Base-by-base conservation (phyloP, 92 coral and sea anemone genomes). In the Anthopleura xanthogrammica region DNA sequence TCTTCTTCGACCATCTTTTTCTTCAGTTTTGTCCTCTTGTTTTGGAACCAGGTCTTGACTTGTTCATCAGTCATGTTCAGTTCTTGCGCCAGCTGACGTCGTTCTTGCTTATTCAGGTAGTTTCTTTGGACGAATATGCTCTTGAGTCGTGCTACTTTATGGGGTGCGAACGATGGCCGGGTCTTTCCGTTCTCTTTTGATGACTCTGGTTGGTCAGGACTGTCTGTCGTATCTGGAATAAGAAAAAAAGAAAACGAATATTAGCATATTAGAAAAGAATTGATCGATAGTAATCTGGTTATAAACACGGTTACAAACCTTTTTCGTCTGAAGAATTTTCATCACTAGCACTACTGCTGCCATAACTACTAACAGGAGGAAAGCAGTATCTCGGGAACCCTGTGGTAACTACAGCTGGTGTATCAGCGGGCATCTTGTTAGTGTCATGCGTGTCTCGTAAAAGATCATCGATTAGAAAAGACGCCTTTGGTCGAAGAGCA, bases 41-140 rank as follows among this genome's bases (percentile, higher is more conserved):
- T 79, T 72, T 79, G 83, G 29, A 79, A 79, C 83, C 83, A 79
- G 16, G 83, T 79, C 46, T 79, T 79, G 36, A 79, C 83, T 79
- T 79, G 83, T 46, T 79, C 83, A 24, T 79, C 83, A 24, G 72
- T 79, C 83, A 79, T 79, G 74, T 60, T 46, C 54, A 79, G 83
- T 48, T 79, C 74, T 36, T n/a, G 23, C 16, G 83, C 74, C 29
- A 79, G 50, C 57, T 79, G 73, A 39, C 24, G 64, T 16, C 83
- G 83, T 60, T 79, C 83, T 60, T 50, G 29, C 60, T 79, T 79
- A 20, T 23, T 72, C 36, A 79, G 83, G 83, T 79, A 79, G 46
- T 79, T 71, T 36, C 66, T 58, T 11, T 79, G 75, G 55, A 56
- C 83, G 75, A 79, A 79, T 71, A 79, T 41, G 52, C 74, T 16